Conservation (phyloP, 2,113 vertebrate genomes). For the Coryphaenoides rupestris region DNA sequence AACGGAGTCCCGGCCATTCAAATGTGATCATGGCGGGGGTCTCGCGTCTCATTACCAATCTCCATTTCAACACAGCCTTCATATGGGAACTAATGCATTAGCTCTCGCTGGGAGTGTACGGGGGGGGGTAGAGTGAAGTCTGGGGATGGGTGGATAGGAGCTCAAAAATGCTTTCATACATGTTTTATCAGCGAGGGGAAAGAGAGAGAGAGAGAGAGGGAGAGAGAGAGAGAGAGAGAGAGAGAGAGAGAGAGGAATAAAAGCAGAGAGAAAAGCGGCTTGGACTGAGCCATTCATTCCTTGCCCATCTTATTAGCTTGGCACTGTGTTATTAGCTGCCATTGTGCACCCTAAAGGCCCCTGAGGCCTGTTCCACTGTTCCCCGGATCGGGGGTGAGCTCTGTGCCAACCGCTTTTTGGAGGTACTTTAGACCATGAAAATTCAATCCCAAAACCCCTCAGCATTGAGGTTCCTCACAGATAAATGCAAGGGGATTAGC, state of each 20-base stretch:
- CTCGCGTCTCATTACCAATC: constrained; percentile 70
- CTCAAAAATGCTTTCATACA: constrained; percentile 66
- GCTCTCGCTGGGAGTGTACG: constrained; percentile 34
- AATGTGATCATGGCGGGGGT: constrained; percentile 62
- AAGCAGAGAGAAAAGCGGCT: constrained; percentile 52
- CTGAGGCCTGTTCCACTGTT: constrained; percentile 60
- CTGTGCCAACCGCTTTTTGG: constrained; percentile 62
- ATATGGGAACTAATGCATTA: constrained; percentile 74
- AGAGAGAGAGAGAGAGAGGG: constrained; percentile 23
- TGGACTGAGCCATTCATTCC: constrained; percentile 61
- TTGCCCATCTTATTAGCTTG: constrained; percentile 67
- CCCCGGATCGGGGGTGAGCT: constrained; percentile 54
- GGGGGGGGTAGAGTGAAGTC: constrained; percentile 28
- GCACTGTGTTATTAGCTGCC: constrained; percentile 68
- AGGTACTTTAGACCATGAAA: constrained; percentile 64
- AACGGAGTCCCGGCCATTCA: constrained; percentile 59
- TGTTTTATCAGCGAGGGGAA: constrained; percentile 62
- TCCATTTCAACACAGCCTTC: constrained; percentile 71
- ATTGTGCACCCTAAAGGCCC: constrained; percentile 66
- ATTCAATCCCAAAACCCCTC: constrained; percentile 64
- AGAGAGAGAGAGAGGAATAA: constrained; percentile 8
- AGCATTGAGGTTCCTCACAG: constrained; percentile 62
- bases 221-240: constrained; percentile 17
- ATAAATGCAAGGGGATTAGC: constrained; percentile 67
- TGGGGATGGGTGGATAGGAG: constrained; percentile 50